A percentile compares a stretch with the other conserved stretches of the same genome.
These are phyloP conservation scores for Drosophila macrospina DNA, from an alignment of 2,888 invertebrate genomes.

Conservation along the genomic window DNA sequence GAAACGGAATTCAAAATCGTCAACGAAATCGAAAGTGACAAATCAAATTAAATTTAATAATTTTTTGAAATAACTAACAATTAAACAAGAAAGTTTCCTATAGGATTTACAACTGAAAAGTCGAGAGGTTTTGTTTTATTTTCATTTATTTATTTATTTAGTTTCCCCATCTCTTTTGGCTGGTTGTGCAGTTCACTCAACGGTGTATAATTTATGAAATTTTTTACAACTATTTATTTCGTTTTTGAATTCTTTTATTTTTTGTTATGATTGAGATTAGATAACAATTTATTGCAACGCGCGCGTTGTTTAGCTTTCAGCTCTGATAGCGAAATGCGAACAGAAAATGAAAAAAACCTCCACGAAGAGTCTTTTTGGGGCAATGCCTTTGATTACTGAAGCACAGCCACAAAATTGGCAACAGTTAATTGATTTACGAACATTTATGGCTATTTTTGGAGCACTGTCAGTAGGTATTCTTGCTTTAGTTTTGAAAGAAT, in stretches of 20 bases:
- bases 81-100: conserved; percentile 1
- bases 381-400: conserved; percentile 15
- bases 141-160: conserved; percentile 23
- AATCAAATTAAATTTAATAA: conserved; percentile 72
- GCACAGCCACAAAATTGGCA: conserved; percentile 15
- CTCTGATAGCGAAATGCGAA: conserved; percentile 51
- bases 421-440: conserved; percentile 72
- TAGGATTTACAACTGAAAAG: conserved; percentile 40
- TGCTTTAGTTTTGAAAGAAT: conserved; percentile 44
- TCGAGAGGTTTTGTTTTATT: conserved; percentile 17
- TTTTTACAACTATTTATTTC: conserved; percentile 67
- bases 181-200: conserved; percentile 11
- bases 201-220: conserved; percentile 54
- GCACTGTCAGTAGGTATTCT: conserved; percentile 55
- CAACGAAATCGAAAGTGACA: conserved; percentile 61
- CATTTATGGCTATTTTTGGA: conserved; percentile 68
- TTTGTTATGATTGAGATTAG: conserved; percentile 79
- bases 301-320: conserved; percentile 57
- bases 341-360: background rate
- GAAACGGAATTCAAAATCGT: conserved; percentile 1
- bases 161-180: background rate
- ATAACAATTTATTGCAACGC: conserved; percentile 77
- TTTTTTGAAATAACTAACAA: conserved; percentile 24
- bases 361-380: conserved; percentile 1
- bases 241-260: conserved; percentile 66